Conservation (phyloP, 2,797 vertebrate species). For the Crocidura indochinensis region DNA sequence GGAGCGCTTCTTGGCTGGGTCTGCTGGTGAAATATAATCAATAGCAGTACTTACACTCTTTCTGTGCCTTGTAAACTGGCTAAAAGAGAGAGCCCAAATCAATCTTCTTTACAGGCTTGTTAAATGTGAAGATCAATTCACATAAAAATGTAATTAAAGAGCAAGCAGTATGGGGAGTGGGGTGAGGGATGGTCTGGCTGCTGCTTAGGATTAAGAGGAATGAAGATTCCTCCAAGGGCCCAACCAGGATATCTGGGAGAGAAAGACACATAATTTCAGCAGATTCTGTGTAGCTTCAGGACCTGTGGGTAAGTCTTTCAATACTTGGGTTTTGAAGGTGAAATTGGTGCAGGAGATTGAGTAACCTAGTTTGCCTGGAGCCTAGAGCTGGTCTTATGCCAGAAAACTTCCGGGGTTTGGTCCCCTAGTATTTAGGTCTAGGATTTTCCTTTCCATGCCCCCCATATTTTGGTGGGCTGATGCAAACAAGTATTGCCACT, state of each 20-base stretch:
- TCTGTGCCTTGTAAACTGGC: constrained; percentile 82
- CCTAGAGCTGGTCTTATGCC: too few relatives aligned
- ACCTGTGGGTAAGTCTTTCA: background rate
- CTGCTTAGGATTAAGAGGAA: background rate
- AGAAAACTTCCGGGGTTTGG: too few relatives aligned
- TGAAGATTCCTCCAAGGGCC: background rate
- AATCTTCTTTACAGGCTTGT: constrained; percentile 87
- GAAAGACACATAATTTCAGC: background rate
- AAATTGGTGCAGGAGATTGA: background rate
- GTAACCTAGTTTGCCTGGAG: too few relatives aligned
- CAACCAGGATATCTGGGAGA: background rate
- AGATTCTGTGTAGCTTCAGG: background rate
- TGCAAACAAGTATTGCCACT: too few relatives aligned
- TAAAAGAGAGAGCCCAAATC: constrained; percentile 79
- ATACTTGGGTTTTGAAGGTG: constrained; percentile 7
- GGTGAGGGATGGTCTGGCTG: background rate
- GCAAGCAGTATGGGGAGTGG: background rate
- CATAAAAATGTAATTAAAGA: constrained; percentile 89
- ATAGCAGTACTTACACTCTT: constrained; percentile 82
- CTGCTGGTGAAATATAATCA: constrained; percentile 84
- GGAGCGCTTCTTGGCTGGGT: constrained; percentile 64
- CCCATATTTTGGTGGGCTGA: too few relatives aligned
- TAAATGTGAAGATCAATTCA: constrained; percentile 87
- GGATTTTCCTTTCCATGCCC: too few relatives aligned
- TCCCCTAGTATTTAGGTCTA: too few relatives aligned